Conservation (phyloP, 2,113 vertebrate species). For the Cariama cristata region DNA sequence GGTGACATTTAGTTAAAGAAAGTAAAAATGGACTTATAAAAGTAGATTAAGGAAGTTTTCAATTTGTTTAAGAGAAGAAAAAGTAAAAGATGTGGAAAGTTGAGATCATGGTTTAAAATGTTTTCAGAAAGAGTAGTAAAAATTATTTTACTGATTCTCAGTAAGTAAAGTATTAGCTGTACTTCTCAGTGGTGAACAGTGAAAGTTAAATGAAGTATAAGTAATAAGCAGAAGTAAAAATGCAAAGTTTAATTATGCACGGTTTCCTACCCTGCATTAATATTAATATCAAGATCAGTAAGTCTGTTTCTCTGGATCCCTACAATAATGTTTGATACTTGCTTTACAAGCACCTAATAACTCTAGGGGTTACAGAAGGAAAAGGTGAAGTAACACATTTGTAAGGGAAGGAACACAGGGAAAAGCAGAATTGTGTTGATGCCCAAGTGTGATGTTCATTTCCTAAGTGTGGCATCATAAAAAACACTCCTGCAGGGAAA, state of each 20-base stretch:
- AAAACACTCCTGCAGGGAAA: neutral
- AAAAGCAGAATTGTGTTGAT: neutral
- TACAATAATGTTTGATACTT: neutral
- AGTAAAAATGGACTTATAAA: neutral
- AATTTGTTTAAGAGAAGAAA: neutral
- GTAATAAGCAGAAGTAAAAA: neutral
- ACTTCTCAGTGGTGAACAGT: neutral
- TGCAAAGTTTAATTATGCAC: neutral
- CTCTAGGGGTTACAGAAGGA: neutral
- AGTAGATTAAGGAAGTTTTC: neutral
- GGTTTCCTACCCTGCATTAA: neutral
- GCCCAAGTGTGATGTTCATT: neutral
- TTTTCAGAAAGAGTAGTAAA: neutral
- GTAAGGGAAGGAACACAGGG: neutral
- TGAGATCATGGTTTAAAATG: neutral
- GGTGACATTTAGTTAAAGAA: neutral
- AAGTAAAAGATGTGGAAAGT: neutral
- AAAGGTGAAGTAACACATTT: neutral
- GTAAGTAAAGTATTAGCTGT: neutral
- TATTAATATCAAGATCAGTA: neutral
- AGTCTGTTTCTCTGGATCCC: neutral
- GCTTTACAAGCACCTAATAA: neutral
- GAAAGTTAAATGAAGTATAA: neutral
- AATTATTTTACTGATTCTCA: neutral
- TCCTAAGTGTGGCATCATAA: neutral